Percentiles rank a stretch among this genome's conserved stretches.
phyloP scores from a whole-genome alignment of 2,113 vertebrate genomes.

The Spermophilus dauricus region DNA sequence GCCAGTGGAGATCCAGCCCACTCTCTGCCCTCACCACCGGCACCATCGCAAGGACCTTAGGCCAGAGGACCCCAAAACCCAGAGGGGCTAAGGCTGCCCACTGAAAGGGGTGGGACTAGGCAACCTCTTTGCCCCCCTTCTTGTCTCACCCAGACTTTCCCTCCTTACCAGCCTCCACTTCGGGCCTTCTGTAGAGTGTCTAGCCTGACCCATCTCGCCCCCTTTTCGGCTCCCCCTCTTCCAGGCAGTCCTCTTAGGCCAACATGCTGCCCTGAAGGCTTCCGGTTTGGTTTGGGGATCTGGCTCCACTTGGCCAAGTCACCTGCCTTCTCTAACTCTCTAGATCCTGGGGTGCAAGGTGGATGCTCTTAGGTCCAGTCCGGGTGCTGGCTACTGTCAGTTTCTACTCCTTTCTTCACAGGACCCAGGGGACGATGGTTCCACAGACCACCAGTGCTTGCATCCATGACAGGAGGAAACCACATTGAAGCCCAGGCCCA shows the following conservation, averaged over 20 bases:
- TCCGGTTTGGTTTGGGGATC: background rate
- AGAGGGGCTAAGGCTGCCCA: too few species aligned
- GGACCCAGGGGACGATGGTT: background rate
- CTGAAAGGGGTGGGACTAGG: too few species aligned
- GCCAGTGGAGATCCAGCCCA: background rate
- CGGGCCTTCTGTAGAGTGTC: background rate
- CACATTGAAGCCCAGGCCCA: background rate
- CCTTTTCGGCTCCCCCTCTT: background rate
- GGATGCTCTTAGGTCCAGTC: background rate
- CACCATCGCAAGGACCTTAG: too few species aligned
- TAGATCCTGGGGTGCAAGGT: background rate
- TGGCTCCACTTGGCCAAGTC: background rate
- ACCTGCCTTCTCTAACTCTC: background rate
- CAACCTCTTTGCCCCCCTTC: background rate
- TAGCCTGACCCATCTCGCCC: background rate
- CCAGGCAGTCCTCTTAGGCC: constrained; percentile 27
- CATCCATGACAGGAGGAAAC: too few species aligned
- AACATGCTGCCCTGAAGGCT: background rate
- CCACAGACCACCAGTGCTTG: background rate
- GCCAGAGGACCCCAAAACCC: too few species aligned
- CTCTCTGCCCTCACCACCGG: background rate
- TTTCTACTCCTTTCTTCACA: background rate
- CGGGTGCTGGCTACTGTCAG: background rate
- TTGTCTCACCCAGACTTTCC: background rate
- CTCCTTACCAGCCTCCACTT: background rate